These are phyloP conservation scores for Limonius californicus DNA, from an alignment of 1,140 invertebrate species.

Conservation along the genomic window DNA sequence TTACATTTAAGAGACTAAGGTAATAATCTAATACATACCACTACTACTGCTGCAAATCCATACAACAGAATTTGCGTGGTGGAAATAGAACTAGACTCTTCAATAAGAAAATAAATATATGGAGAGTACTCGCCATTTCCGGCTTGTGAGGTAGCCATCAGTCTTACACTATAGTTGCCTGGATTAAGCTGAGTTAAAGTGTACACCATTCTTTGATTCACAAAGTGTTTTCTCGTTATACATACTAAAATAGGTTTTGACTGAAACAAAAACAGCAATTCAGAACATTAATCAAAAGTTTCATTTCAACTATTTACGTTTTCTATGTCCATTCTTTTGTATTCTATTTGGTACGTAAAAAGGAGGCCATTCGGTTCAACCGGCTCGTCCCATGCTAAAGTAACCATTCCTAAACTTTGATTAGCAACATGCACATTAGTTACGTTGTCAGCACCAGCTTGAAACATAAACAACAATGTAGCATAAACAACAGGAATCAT, in stretches of 20 bases:
- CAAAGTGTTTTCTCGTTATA: constrained; percentile 51
- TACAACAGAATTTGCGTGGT: not conserved
- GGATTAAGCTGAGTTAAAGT: constrained; percentile 58
- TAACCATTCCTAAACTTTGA: constrained; percentile 49
- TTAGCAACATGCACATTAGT: constrained; percentile 46
- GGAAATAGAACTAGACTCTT: constrained; percentile 43
- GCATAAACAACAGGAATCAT: no score
- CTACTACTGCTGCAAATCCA: constrained; percentile 47
- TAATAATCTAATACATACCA: constrained; percentile 50
- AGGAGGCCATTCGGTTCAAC: constrained; percentile 81
- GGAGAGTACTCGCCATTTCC: constrained; percentile 68
- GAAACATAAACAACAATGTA: no score
- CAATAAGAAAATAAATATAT: constrained; percentile 60
- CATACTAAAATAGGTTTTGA: constrained; percentile 52
- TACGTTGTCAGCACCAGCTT: constrained; percentile 61
- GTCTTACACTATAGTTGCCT: constrained; percentile 79
- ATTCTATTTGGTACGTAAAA: constrained; percentile 75
- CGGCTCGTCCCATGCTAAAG: constrained; percentile 74
- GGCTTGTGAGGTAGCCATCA: constrained; percentile 75
- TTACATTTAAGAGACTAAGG: no score
- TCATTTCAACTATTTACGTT: constrained; percentile 54
- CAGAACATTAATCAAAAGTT: no score
- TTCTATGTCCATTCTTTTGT: constrained; percentile 59
- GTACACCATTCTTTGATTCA: constrained; percentile 44
- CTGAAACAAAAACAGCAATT: constrained; percentile 35